Conservation (phyloP, 2,888 invertebrate species). For the Polydrusus cervinus region DNA sequence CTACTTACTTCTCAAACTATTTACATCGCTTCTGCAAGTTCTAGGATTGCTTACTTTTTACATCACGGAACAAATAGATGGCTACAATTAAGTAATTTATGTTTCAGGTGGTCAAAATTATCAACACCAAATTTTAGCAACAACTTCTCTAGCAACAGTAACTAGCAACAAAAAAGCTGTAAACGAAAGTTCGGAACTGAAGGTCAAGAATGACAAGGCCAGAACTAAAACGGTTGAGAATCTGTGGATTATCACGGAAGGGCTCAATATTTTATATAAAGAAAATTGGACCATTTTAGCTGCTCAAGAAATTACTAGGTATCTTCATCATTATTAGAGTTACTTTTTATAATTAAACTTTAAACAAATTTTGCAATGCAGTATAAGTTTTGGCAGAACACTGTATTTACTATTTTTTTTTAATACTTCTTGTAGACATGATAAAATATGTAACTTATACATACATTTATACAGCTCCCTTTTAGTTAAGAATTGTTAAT, state of each 20-base stretch:
- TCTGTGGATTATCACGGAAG: slow-evolving; percentile 93
- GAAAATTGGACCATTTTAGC: slow-evolving; percentile 93
- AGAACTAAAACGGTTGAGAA: slow-evolving; percentile 85
- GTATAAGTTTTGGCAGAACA: no score
- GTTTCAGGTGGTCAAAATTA: slow-evolving; percentile 74
- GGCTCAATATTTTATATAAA: slow-evolving; percentile 87
- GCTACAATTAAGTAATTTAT: background rate
- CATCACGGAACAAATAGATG: background rate
- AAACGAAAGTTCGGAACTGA: slow-evolving; percentile 70
- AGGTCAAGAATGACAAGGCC: slow-evolving; percentile 74
- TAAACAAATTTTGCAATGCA: no score
- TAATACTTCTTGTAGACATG: no score
- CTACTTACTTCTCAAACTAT: no score
- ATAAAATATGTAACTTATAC: no score
- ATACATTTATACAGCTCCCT: no score
- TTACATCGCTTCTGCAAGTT: no score
- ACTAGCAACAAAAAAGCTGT: slow-evolving; percentile 59
- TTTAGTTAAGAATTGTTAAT: no score
- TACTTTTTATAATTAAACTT: background rate
- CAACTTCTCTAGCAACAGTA: slow-evolving; percentile 68
- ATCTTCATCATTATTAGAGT: background rate
- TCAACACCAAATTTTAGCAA: slow-evolving; percentile 76
- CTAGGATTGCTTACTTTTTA: no score
- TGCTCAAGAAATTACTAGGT: slow-evolving; percentile 79
- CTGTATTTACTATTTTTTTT: no score